A percentile compares a stretch with the other conserved stretches of the same genome.
Conservation (phyloP, 2,888 invertebrate species). For the Perizoma affinitatum region DNA sequence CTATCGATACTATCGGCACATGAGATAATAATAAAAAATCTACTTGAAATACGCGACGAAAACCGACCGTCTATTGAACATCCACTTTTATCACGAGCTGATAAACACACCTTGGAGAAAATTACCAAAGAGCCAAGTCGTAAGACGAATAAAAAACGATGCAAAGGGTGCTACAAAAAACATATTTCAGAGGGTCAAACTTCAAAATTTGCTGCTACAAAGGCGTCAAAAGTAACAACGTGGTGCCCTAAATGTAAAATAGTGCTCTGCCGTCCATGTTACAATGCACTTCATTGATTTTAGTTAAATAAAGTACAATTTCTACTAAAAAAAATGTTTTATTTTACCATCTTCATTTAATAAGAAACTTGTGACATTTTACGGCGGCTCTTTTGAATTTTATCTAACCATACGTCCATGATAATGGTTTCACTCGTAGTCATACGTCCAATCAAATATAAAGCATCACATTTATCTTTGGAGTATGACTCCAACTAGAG, state of each 20-base stretch:
- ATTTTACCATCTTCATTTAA: too few species aligned
- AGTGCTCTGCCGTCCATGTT: constrained; percentile 19
- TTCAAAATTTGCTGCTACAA: constrained; percentile 18
- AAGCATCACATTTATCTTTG: too few species aligned
- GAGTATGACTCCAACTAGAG: too few species aligned
- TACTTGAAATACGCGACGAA: constrained; percentile 7
- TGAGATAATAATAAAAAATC: constrained; percentile 11
- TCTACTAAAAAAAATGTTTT: too few species aligned
- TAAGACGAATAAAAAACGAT: constrained; percentile 13
- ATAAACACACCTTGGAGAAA: too few species aligned
- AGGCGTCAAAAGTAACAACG: constrained; percentile 20
- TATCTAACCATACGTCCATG: not conserved
- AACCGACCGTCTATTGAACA: constrained; percentile 6
- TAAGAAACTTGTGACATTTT: too few species aligned
- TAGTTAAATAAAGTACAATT: too few species aligned
- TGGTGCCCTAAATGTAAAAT: constrained; percentile 21
- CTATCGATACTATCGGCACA: constrained; percentile 2
- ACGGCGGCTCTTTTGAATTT: too few species aligned
- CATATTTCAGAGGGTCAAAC: constrained; percentile 13
- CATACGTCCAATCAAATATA: constrained; percentile 1
- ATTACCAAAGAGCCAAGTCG: constrained; percentile 6
- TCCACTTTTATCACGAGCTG: not conserved
- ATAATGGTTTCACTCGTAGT: constrained; percentile 7
- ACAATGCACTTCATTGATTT: too few species aligned
- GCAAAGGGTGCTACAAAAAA: constrained; percentile 14